Conservation (phyloP, 2,888 invertebrate species). For the Syritta pipiens region DNA sequence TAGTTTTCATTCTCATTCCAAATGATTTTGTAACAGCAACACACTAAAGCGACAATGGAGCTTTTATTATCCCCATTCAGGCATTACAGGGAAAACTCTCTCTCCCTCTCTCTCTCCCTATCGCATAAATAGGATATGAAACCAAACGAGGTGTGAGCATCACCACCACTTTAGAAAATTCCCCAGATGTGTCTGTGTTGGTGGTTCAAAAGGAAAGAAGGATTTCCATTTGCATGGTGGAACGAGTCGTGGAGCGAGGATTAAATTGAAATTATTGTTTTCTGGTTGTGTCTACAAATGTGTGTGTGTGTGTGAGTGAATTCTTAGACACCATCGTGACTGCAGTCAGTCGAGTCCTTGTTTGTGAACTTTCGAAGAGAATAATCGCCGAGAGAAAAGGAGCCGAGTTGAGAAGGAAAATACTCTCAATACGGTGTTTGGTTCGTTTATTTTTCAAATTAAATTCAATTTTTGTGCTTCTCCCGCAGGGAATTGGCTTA, state of each 20-base stretch:
- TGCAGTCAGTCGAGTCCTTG: conserved; percentile 6
- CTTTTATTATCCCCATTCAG: conserved; percentile 49
- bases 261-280: conserved; percentile 64
- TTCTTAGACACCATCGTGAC: neutral
- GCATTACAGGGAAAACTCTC: too few species aligned
- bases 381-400: conserved; percentile 1
- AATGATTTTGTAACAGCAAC: too few species aligned
- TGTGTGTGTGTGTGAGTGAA: neutral
- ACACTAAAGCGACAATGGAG: conserved; percentile 33
- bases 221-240: conserved; percentile 42
- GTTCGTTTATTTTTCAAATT: conserved; percentile 21
- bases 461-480: conserved; percentile 23
- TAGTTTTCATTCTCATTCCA: conserved; percentile 54
- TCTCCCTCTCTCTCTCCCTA: conserved; percentile 20
- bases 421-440: neutral
- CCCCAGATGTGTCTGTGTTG: conserved; percentile 35
- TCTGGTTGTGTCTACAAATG: neutral
- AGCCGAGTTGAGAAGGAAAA: neutral
- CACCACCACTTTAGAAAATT: conserved; percentile 13
- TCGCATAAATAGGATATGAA: conserved; percentile 52
- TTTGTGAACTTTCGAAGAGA: conserved; percentile 29
- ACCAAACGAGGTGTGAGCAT: conserved; percentile 44
- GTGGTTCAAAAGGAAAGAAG: conserved; percentile 35
- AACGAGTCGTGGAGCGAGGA: conserved; percentile 25
- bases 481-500: conserved; percentile 5